Conservation (phyloP, 35 echinoderm and acorn worm genomes). For the Chiridota heheva region DNA sequence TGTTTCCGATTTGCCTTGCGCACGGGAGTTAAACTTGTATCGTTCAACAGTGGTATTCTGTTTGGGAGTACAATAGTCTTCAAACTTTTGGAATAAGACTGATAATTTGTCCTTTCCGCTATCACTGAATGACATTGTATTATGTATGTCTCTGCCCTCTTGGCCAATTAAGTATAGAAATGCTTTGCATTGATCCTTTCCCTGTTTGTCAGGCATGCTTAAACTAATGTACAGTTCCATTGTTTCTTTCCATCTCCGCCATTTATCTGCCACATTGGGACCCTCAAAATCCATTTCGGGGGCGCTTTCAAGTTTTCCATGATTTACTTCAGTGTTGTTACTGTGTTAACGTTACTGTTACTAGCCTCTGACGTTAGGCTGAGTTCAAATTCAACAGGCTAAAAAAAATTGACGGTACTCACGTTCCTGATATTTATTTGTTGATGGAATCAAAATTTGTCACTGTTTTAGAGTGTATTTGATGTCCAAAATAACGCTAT, state of each 20-base stretch:
- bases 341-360: no score
- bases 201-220: neutral
- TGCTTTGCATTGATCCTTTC: slow-evolving; percentile 9
- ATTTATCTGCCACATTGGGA: slow-evolving; percentile 6
- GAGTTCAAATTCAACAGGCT: no score
- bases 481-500: no score
- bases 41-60: slow-evolving; percentile 38
- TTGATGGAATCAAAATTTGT: no score
- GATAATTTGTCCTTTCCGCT: neutral
- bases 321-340: no score
- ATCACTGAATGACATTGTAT: neutral
- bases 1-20: slow-evolving; percentile 22
- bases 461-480: no score
- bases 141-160: slow-evolving; percentile 34
- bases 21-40: slow-evolving; percentile 31
- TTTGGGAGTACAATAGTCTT: slow-evolving; percentile 38
- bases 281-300: slow-evolving; percentile 29
- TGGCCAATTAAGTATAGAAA: slow-evolving; percentile 33
- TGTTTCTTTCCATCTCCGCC: slow-evolving; percentile 13
- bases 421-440: no score
- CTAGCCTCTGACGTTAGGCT: no score
- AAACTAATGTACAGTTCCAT: slow-evolving; percentile 17
- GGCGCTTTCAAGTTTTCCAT: slow-evolving; percentile 16
- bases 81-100: neutral
- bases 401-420: no score